phyloP scores from a whole-genome alignment of 2,797 vertebrate genomes.

The Cirrhinus molitorella region DNA sequence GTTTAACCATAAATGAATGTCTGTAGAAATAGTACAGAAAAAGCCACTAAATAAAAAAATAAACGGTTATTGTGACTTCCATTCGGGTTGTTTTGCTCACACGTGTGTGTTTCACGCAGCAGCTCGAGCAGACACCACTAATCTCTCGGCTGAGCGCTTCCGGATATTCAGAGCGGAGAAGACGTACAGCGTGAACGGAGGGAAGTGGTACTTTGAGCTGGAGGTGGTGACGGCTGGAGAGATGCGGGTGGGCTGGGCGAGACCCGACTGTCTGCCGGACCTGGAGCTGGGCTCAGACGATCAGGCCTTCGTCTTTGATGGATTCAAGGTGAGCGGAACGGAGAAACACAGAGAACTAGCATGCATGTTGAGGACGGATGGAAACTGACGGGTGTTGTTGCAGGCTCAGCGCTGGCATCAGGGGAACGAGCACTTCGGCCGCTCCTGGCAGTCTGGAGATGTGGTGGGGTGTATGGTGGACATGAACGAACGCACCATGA shows the following conservation, averaged over 20 bases:
- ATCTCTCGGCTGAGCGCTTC: constrained; percentile 86
- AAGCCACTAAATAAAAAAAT: too few species aligned
- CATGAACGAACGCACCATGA: constrained; percentile 94
- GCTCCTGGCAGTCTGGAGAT: constrained; percentile 89
- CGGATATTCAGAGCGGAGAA: constrained; percentile 95
- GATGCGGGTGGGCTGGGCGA: constrained; percentile 94
- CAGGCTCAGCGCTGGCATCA: constrained; percentile 96
- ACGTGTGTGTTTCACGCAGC: constrained; percentile 67
- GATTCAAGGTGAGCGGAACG: constrained; percentile 85
- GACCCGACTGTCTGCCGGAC: constrained; percentile 90
- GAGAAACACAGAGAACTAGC: neutral
- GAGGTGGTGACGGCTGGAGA: constrained; percentile 91
- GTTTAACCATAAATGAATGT: too few species aligned
- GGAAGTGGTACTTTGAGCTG: constrained; percentile 97
- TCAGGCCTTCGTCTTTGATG: constrained; percentile 93
- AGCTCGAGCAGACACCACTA: constrained; percentile 78
- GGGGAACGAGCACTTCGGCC: constrained; percentile 95
- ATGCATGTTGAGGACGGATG: constrained; percentile 8
- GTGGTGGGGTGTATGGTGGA: constrained; percentile 97
- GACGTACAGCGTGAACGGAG: constrained; percentile 87
- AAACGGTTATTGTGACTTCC: too few species aligned
- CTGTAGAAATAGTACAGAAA: too few species aligned
- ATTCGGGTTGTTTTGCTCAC: neutral
- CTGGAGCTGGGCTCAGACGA: constrained; percentile 93
- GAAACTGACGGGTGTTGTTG: neutral